Conservation (phyloP, 2,888 invertebrate genomes). For the Myopa testacea region DNA sequence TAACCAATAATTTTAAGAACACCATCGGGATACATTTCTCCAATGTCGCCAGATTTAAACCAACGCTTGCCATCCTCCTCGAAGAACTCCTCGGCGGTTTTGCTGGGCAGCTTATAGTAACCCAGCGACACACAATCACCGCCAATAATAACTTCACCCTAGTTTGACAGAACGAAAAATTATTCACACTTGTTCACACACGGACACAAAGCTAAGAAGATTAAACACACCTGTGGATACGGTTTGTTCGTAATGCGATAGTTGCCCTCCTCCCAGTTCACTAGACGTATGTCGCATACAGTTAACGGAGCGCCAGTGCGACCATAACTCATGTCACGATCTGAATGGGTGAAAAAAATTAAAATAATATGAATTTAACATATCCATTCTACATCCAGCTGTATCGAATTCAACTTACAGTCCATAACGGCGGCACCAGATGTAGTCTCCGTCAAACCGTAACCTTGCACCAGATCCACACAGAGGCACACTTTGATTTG, state of each 20-base stretch:
- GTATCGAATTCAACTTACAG: conserved; percentile 69
- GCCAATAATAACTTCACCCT: conserved; percentile 85
- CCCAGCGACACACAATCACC: conserved; percentile 94
- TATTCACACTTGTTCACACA: neutral
- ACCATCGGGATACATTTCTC: conserved; percentile 93
- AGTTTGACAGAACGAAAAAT: neutral
- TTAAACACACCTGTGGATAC: conserved; percentile 73
- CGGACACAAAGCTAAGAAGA: neutral
- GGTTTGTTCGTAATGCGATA: conserved; percentile 90
- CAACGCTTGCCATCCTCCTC: conserved; percentile 84
- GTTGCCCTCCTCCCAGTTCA: conserved; percentile 95
- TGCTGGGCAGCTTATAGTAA: conserved; percentile 91
- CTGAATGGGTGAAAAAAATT: conserved; percentile 46
- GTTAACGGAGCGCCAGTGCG: conserved; percentile 90
- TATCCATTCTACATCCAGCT: neutral
- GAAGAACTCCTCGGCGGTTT: conserved; percentile 91
- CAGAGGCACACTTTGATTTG: conserved; percentile 94
- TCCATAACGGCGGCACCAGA: conserved; percentile 92
- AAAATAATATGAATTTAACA: neutral
- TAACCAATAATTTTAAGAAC: conserved; percentile 95
- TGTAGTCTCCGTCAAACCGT: conserved; percentile 97
- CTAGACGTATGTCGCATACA: conserved; percentile 84
- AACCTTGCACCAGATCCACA: conserved; percentile 90
- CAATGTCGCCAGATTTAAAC: conserved; percentile 98
- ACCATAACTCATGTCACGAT: conserved; percentile 73